Base-by-base conservation (phyloP, 2,797 vertebrate genomes). In the Gastrophryne carolinensis region DNA sequence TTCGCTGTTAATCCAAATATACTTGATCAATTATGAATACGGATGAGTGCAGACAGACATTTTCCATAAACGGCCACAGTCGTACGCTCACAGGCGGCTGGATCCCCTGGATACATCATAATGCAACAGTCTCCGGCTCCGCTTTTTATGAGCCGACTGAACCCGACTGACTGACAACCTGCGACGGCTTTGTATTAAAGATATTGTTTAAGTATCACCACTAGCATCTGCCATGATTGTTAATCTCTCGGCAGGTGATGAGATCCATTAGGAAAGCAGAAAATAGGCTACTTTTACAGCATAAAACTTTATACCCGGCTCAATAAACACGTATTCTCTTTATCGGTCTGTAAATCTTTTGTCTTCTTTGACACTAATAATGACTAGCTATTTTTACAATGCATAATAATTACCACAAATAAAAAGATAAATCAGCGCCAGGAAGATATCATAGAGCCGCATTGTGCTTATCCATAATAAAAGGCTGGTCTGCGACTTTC, bases 1-100 rank as follows among this genome's bases (percentile, higher is more conserved):
- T 1, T 79, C 58, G 76, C 65, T 82, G 41, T 44, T 71, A 78
- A 66, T 78, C 30, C 52, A 66, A 78, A 78, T 72, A 60, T 71
- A 72, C 30, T 72, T 63, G 60, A 64, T 78, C 37, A 49, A 49
- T 78, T 78, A 57, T 71, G 61, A 57, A 78, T 72, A 78, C 41
- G 49, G 68, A 78, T 53, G 63, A 60, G 32, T 80, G 13, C 64
- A 35, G 69, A 39, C 71, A 67, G 39, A 24, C 77, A 30, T 52
- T n/a, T 69, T 44, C 50, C 63, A 66, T 41, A 66, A 58, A 41
- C 26, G 73, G 19, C 58, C 35, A 17, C 34, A 39, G 57, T 44
- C 13, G 15, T 32, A 49, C 7, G 58, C 78, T 19, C 3, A 64
- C 13, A 60, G 79, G 17, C 15, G 17, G 4, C 5, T 27, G 35